Evolutionary conservation across 2,888 invertebrate species (phyloP), one percentile per base, ranked within the genome.

Genomic region (Nomada lathburiana): DNA sequence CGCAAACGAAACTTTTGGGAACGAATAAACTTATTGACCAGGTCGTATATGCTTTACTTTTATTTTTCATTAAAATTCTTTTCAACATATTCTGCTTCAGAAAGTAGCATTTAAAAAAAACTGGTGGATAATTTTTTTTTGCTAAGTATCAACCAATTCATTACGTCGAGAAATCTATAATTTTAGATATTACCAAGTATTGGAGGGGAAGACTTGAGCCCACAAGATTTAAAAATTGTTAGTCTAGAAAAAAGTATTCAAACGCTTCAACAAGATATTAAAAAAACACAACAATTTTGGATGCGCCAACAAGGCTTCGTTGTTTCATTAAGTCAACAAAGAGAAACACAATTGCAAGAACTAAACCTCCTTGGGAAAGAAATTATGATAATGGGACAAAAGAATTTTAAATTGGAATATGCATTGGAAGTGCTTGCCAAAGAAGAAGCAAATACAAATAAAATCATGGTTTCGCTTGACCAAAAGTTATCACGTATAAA

Each of bases 221-320:
- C 96, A 0, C 94, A 95, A 89, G 96, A 96, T 91, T 92, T 95
- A 52, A 95, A 96, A 92, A 96, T 97, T 26, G 94, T 94, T 9
- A 95, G 95, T 79, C 88, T 97, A 83, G 97, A 97, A 90, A 95
- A 95, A 88, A 95, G 95, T 76, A 96, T 97, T 74, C 95, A 95
- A 60, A 94, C 95, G 29, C 93, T 95, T 2, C 95, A 96, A 62
- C 95, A 95, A 80, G 95, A 95, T 88, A 96, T 96, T 20, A 95
- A 96, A 87, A 94, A 95, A 67, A 93, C 96, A 88, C 97, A 97
- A 92, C 95, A 96, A 86, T 96, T 96, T 92, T 98, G 98, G 98
- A 94, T 98, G 84, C 95, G 97, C 67, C 95, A 97, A 85, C 97
- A 98, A 93, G 96, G 96, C 0, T 96, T 96, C 91, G 95, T 97